Evolutionary conservation across 2,797 vertebrate species (phyloP).

Genomic region (Chiropotes sagulatus): DNA sequence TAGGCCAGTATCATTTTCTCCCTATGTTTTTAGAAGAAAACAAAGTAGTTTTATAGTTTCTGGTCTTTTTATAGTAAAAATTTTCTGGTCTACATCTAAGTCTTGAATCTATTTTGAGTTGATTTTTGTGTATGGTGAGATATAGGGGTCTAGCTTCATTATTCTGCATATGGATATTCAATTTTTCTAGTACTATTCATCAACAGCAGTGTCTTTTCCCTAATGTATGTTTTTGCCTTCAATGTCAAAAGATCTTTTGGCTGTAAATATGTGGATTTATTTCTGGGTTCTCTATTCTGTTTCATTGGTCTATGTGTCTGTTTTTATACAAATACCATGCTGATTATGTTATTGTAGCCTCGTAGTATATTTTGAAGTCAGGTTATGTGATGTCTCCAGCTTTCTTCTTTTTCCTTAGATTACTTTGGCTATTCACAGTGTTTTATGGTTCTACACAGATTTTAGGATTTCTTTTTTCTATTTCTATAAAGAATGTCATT

Average conservation of each 20-base stretch:
- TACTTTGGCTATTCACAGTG: not conserved
- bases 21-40: not conserved
- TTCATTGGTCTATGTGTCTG: not conserved
- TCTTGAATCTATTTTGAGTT: not conserved
- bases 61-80: not conserved
- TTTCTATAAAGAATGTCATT: not conserved
- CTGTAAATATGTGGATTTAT: not conserved
- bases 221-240: not conserved
- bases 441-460: not conserved
- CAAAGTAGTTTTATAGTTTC: not conserved
- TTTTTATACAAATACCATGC: not conserved
- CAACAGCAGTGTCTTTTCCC: not conserved
- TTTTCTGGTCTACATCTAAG: not conserved
- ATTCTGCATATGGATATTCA: not conserved
- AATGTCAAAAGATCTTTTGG: not conserved
- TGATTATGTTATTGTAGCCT: not conserved
- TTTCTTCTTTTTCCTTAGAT: not conserved
- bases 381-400: not conserved
- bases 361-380: not conserved
- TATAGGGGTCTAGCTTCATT: not conserved
- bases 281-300: not conserved
- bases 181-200: not conserved
- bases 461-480: not conserved
- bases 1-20: not conserved
- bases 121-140: not conserved